Conservation (phyloP, 2,888 invertebrate species). For the Cryptophagus acutangulus region DNA sequence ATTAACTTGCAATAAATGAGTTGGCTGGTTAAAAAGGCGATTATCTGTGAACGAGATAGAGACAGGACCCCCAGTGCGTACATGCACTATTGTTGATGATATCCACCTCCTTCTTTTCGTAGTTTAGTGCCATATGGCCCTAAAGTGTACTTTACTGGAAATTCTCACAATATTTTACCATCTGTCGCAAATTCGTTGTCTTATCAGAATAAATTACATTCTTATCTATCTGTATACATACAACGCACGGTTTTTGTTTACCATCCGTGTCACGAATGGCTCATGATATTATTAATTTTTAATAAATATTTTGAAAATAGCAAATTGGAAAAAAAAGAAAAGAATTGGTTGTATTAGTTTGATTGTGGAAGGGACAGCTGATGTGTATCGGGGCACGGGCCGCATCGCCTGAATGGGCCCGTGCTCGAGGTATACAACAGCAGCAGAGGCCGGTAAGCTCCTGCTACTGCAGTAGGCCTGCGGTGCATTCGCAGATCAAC, state of each 20-base stretch:
- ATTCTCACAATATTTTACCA: constrained; percentile 47
- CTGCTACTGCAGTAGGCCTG: background rate
- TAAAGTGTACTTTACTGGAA: constrained; percentile 40
- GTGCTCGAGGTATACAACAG: background rate
- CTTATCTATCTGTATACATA: constrained; percentile 20
- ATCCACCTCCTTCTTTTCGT: constrained; percentile 7
- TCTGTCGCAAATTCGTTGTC: constrained; percentile 42
- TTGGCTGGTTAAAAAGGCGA: constrained; percentile 18
- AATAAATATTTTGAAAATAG: too few relatives aligned
- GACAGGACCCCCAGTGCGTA: constrained; percentile 17
- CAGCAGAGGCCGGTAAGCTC: background rate
- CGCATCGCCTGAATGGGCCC: background rate
- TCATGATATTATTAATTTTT: too few relatives aligned
- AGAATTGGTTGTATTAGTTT: background rate
- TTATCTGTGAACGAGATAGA: too few relatives aligned
- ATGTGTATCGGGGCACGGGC: constrained; percentile 4
- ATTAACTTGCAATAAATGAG: constrained; percentile 6
- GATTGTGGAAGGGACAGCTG: constrained; percentile 2
- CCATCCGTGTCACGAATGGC: too few relatives aligned
- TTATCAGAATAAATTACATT: constrained; percentile 38
- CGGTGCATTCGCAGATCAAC: constrained; percentile 19
- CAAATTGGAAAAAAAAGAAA: too few relatives aligned
- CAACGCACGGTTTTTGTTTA: too few relatives aligned
- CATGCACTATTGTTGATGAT: constrained; percentile 13
- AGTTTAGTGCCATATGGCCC: constrained; percentile 41